Evolutionary conservation across 2,797 vertebrate species (phyloP).

Genomic region (Oreochromis mossambicus): DNA sequence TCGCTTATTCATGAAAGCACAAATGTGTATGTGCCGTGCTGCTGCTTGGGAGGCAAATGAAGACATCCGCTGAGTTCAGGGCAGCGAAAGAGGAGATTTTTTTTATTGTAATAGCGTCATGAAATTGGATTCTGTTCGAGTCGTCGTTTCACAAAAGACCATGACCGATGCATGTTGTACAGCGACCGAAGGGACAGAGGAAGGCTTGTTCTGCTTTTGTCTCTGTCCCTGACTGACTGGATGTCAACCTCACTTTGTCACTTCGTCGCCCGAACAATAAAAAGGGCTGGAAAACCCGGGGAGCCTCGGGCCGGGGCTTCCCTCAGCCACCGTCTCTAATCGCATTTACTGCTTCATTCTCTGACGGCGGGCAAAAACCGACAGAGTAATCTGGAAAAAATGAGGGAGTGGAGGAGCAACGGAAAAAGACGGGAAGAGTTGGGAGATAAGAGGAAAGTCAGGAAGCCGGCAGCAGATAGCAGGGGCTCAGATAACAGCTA

Average conservation of each 20-base stretch:
- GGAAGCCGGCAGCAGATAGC: conserved; percentile 23
- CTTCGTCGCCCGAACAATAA: not conserved
- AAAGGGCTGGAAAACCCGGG: not conserved
- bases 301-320: conserved; percentile 55
- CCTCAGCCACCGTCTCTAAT: conserved; percentile 61
- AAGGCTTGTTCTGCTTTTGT: conserved; percentile 51
- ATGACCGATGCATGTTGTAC: conserved; percentile 45
- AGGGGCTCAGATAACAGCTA: conserved; percentile 15
- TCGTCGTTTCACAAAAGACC: conserved; percentile 32
- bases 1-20: conserved; percentile 71
- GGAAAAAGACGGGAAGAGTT: not conserved
- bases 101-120: conserved; percentile 51
- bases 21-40: conserved; percentile 25
- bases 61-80: conserved; percentile 42
- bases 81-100: conserved; percentile 6
- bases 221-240: conserved; percentile 24
- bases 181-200: conserved; percentile 37
- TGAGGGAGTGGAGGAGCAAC: not conserved
- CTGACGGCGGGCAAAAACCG: conserved; percentile 20
- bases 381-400: conserved; percentile 36
- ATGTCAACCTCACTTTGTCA: conserved; percentile 35
- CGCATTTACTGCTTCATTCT: conserved; percentile 55
- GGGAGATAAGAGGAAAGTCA: conserved; percentile 18
- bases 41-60: conserved; percentile 63
- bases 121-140: conserved; percentile 50